Evolutionary conservation across 2,888 invertebrate species (phyloP).

Genomic region (Philopedon plagiatum): DNA sequence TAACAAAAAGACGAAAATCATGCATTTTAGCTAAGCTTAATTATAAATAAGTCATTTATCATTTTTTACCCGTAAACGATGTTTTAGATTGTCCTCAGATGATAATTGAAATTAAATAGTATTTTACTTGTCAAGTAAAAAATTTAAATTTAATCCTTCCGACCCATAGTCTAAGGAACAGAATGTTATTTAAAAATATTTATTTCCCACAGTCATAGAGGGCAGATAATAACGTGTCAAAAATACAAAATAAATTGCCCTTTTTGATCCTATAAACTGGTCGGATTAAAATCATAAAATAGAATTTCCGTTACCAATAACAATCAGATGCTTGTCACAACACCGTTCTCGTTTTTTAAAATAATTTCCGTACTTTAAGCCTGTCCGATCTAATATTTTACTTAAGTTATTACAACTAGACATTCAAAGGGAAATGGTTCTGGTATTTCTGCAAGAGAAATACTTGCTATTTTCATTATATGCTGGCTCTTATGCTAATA

Average conservation of each 20-base stretch:
- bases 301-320: constrained; percentile 44
- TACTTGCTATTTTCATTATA: constrained; percentile 30
- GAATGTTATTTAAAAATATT: too few relatives aligned
- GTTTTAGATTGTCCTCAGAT: too few relatives aligned
- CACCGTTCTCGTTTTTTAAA: constrained; percentile 37
- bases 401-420: constrained; percentile 35
- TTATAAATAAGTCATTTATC: too few relatives aligned
- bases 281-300: constrained; percentile 41
- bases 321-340: constrained; percentile 42
- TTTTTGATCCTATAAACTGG: constrained; percentile 29
- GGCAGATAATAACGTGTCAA: constrained; percentile 20
- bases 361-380: constrained; percentile 30
- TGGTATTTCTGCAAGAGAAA: constrained; percentile 39
- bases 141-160: too few relatives aligned
- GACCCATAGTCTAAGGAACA: too few relatives aligned
- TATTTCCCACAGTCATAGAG: constrained; percentile 21
- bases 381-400: constrained; percentile 41
- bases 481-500: constrained; percentile 40
- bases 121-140: too few relatives aligned
- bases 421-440: constrained; percentile 34
- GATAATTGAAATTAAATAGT: too few relatives aligned
- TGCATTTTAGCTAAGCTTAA: too few relatives aligned
- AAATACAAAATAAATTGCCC: constrained; percentile 18
- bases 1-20: too few relatives aligned
- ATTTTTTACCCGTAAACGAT: too few relatives aligned